phyloP scores from a whole-genome alignment of 2,113 vertebrate species.

The Pollimyrus isidori region DNA sequence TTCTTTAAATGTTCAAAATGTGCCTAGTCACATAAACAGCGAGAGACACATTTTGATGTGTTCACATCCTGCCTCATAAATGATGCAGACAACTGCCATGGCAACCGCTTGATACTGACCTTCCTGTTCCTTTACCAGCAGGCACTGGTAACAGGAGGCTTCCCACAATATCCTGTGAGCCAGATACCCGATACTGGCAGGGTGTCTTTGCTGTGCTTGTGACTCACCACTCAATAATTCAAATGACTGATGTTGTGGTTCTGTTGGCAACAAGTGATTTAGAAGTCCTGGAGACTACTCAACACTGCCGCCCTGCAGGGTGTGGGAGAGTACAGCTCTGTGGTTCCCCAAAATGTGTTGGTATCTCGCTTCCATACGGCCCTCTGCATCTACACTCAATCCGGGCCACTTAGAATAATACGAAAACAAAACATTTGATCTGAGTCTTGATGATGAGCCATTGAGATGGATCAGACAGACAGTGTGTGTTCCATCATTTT shows the following conservation, averaged over 20 bases:
- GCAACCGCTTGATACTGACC: background rate
- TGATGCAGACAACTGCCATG: background rate
- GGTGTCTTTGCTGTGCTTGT: background rate
- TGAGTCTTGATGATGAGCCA: background rate
- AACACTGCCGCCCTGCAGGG: background rate
- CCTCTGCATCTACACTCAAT: background rate
- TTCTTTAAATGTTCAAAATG: background rate
- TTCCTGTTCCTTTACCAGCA: background rate
- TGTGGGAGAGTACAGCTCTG: background rate
- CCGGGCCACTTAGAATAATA: background rate
- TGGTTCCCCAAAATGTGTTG: background rate
- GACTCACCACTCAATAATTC: slow-evolving; percentile 12
- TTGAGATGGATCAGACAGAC: background rate
- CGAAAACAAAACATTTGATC: background rate
- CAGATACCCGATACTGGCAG: background rate
- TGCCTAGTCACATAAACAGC: background rate
- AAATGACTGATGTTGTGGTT: background rate
- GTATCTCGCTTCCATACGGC: background rate
- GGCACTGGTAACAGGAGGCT: background rate
- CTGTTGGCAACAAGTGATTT: background rate
- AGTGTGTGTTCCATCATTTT: background rate
- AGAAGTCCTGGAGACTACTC: background rate
- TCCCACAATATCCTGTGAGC: slow-evolving; percentile 9
- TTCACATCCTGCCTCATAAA: background rate
- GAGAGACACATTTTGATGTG: background rate